Base-by-base conservation (phyloP, 2,888 invertebrate genomes). In the Zaprionus bogoriensis region DNA sequence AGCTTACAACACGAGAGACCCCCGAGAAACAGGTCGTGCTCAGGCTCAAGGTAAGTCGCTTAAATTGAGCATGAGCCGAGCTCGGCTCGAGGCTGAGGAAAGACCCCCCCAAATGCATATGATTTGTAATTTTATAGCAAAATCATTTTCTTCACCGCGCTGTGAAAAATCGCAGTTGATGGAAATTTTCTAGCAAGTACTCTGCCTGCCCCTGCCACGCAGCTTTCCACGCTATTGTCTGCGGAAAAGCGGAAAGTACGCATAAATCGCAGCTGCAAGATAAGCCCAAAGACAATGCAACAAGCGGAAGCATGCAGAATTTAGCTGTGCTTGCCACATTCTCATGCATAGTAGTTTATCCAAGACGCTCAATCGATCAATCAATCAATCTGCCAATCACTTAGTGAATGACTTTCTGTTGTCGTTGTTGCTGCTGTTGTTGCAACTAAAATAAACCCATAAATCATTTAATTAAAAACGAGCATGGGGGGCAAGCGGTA, bases 381-480 rank as follows among this genome's bases (percentile, higher is more conserved):
- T 71, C 67, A 39, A 39, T 39, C 39, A 46, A 53, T 42, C 38
- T 53, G 63, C 72, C 63, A 71, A 67, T 50, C 72, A 41, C 50
- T 64, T 68, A 41, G 48, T 46, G 19, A 45, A 68, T 62, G 36
- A 50, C 27, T 42, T 48, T 32, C 32, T 57, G 41, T 41, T n/a
- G n/a, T n/a, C n/a, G n/a, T n/a, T 51, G 22, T 44, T 48, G 32
- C 9, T 51, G 28, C 9, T 42, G 17, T 52, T 55, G 47, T 47
- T 47, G 7, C 53, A 61, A 51, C 28, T 47, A 60, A 52, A 42
- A 32, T 25, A 48, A 52, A 50, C 23, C 44, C 48, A 68, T 71
- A 77, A 77, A 79, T 77, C 68, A 67, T 72, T 82, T 67, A 60
- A 68, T 74, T 63, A 63, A 67, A 53, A 44, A 41, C 42, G 22